phyloP scores from a whole-genome alignment of 2,888 invertebrate genomes.

The Saturnia japonica region DNA sequence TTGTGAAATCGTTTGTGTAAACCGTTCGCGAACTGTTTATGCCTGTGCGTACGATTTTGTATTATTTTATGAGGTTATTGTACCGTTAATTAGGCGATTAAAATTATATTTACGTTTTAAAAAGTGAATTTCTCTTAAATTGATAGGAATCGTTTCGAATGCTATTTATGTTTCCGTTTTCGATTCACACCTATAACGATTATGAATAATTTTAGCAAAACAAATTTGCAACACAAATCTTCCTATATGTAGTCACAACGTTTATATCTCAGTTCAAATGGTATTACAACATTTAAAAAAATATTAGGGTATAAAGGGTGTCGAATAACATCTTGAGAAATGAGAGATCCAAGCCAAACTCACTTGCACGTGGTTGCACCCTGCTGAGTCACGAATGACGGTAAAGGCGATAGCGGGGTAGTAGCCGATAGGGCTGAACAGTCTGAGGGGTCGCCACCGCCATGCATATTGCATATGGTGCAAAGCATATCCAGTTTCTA shows the following conservation, averaged over 20 bases:
- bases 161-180: background rate
- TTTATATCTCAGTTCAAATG: too few species aligned
- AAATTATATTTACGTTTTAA: background rate
- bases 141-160: background rate
- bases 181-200: background rate
- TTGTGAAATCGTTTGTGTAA: constrained; percentile 13
- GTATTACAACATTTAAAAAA: too few species aligned
- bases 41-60: constrained; percentile 9
- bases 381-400: too few species aligned
- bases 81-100: constrained; percentile 4
- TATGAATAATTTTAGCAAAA: background rate
- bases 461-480: too few species aligned
- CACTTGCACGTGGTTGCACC: too few species aligned
- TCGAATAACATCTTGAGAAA: too few species aligned
- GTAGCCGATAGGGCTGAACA: too few species aligned
- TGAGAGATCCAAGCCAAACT: too few species aligned
- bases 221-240: background rate
- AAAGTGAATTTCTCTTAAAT: constrained; percentile 3
- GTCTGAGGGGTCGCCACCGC: too few species aligned
- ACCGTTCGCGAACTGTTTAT: constrained; percentile 9
- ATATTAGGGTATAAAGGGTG: too few species aligned
- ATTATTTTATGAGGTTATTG: constrained; percentile 6
- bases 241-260: background rate
- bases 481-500: too few species aligned
- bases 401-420: too few species aligned